Evolutionary conservation across 2,888 invertebrate genomes (phyloP).

Genomic region (Drosophila crucigera): DNA sequence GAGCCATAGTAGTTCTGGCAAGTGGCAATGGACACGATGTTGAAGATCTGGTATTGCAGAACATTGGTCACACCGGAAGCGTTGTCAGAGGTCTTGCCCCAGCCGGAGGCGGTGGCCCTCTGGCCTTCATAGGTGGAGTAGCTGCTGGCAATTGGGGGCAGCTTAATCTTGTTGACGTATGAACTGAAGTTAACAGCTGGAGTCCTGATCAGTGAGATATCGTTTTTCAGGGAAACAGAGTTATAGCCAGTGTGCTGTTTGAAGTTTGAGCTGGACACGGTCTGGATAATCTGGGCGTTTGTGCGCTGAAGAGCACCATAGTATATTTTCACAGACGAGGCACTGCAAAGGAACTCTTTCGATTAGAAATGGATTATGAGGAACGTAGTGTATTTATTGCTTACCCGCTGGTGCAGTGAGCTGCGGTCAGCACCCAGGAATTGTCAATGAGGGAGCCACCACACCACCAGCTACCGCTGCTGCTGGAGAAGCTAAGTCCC

Average conservation of each 20-base stretch:
- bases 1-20: conserved; percentile 74
- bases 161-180: conserved; percentile 43
- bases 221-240: conserved; percentile 63
- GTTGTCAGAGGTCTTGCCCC: conserved; percentile 83
- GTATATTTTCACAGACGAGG: conserved; percentile 63
- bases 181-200: conserved; percentile 41
- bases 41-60: conserved; percentile 78
- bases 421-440: conserved; percentile 75
- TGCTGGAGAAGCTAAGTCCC: conserved; percentile 67
- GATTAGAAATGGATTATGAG: not conserved
- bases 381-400: not conserved
- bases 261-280: conserved; percentile 68
- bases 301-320: conserved; percentile 74
- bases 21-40: conserved; percentile 72
- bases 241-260: conserved; percentile 83
- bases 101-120: conserved; percentile 84
- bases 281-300: conserved; percentile 61
- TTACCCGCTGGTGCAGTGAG: conserved; percentile 80
- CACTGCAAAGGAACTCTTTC: conserved; percentile 46
- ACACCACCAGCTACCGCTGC: conserved; percentile 70
- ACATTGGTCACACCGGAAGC: conserved; percentile 61
- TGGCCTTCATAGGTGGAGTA: conserved; percentile 80
- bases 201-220: conserved; percentile 78
- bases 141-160: conserved; percentile 57
- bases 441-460: conserved; percentile 76